phyloP scores from a whole-genome alignment of 2,113 vertebrate species.

The Hirundichthys speculiger region DNA sequence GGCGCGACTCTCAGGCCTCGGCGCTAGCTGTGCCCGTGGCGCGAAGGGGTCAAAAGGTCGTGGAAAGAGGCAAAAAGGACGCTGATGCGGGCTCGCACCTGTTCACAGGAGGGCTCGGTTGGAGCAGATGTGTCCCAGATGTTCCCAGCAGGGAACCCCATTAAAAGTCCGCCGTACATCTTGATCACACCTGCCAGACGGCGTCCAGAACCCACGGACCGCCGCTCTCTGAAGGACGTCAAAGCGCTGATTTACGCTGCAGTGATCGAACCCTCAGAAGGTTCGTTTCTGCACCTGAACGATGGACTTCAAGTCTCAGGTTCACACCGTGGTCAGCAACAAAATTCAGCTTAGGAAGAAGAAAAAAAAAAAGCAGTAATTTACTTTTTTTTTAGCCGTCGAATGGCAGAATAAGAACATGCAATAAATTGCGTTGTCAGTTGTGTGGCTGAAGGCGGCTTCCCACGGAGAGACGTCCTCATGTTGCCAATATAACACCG shows the following conservation, averaged over 20 bases:
- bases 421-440: slow-evolving; percentile 47
- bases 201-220: slow-evolving; percentile 29
- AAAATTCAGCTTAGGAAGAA: no score
- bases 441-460: slow-evolving; percentile 39
- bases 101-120: slow-evolving; percentile 61
- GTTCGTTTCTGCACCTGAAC: slow-evolving; percentile 50
- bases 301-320: slow-evolving; percentile 17
- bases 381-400: slow-evolving; percentile 26
- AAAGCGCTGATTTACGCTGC: slow-evolving; percentile 58
- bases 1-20: background rate
- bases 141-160: slow-evolving; percentile 37
- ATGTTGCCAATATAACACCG: slow-evolving; percentile 46
- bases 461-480: slow-evolving; percentile 39
- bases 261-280: slow-evolving; percentile 44
- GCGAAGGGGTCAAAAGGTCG: no score
- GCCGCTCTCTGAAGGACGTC: slow-evolving; percentile 7
- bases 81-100: slow-evolving; percentile 64
- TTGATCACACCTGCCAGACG: slow-evolving; percentile 19
- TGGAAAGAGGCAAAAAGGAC: slow-evolving; percentile 31
- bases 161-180: slow-evolving; percentile 36
- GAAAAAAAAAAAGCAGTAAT: no score
- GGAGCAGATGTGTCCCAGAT: slow-evolving; percentile 67
- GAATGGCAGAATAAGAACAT: slow-evolving; percentile 28
- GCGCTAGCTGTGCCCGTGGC: no score
- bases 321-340: slow-evolving; percentile 36